Evolutionary conservation across 2,888 invertebrate genomes (phyloP), one percentile per base, ranked within the genome.

Genomic region (Kryphioiulus occultus): DNA sequence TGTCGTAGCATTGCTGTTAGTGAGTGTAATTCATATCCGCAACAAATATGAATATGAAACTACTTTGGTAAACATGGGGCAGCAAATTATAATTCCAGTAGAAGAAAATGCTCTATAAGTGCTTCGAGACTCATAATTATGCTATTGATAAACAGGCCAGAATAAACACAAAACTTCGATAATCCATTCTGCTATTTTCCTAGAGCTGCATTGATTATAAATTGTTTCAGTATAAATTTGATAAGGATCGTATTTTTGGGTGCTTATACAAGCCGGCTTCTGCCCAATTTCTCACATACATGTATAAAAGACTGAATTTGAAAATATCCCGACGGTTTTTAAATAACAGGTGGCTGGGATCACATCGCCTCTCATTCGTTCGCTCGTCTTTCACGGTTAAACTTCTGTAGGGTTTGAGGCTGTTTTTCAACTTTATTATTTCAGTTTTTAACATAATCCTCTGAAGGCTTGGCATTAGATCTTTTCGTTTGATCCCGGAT

Each of bases 191-290:
- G 53, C 53, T 1, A 53, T 17, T 53, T 53, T 53, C 53, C 44
- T 10, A 19, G 53, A 53, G 53, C 44, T 53, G 53, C 53, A 19
- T 53, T 19, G 5, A 19, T 19, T 53, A 53, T 53, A 53, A 53
- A 53, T 53, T 53, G 53, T 53, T 53, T 53, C 53, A 53, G 53
- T 53, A 53, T 53, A 53, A 53, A 53, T 53, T 53, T 53, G 53
- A 19, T 53, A 53, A 3, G 53, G 53, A 53, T 53, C 53, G 53
- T 19, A 19, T 53, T 53, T 53, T 53, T 53, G n/a, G 53, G 1
- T 53, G 53, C 53, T 53, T 19, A 5, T 53, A 53, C 53, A 53
- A 19, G 53, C 53, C 10, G 53, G 53, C 53, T 53, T 53, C 53
- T 53, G 53, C 53, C 53, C 17, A 53, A 53, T 53, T 53, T 53